Percentiles rank a stretch among this genome's conserved stretches.
Conservation (phyloP, 2,888 invertebrate genomes). For the Anthophora plumipes region DNA sequence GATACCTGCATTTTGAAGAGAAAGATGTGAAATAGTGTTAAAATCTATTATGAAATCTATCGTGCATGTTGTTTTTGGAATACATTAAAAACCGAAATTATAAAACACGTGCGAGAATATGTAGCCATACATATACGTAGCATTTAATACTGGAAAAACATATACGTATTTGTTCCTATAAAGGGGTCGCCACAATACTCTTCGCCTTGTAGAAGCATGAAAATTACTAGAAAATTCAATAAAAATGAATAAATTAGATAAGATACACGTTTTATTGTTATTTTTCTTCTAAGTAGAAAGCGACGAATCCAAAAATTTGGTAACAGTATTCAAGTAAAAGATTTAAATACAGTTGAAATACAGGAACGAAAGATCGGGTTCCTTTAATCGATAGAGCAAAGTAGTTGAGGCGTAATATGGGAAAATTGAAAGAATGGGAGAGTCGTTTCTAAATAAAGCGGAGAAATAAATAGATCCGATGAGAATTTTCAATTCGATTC, state of each 20-base stretch:
- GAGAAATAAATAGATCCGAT: not conserved
- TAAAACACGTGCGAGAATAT: slow-evolving; percentile 24
- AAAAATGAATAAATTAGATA: not conserved
- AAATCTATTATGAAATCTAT: slow-evolving; percentile 8
- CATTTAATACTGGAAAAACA: not conserved
- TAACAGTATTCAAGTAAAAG: too few species aligned
- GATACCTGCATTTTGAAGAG: slow-evolving; percentile 92
- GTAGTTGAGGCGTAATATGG: too few species aligned
- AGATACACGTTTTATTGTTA: not conserved
- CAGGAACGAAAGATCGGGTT: too few species aligned
- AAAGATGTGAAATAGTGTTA: not conserved
- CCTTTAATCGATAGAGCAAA: too few species aligned
- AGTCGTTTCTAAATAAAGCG: not conserved
- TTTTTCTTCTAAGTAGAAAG: not conserved
- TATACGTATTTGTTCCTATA: not conserved
- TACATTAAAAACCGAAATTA: not conserved
- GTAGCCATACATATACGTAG: too few species aligned
- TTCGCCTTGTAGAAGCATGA: not conserved
- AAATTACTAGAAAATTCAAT: slow-evolving; percentile 17
- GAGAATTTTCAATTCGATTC: not conserved
- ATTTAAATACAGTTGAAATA: too few species aligned
- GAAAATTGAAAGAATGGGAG: too few species aligned
- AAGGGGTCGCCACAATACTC: slow-evolving; percentile 6
- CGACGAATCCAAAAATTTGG: not conserved
- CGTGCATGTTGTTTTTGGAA: slow-evolving; percentile 1